A percentile compares a stretch with the other conserved stretches of the same genome.
phyloP scores from a whole-genome alignment of 2,888 invertebrate genomes.

The Acrobeloides nanus region DNA sequence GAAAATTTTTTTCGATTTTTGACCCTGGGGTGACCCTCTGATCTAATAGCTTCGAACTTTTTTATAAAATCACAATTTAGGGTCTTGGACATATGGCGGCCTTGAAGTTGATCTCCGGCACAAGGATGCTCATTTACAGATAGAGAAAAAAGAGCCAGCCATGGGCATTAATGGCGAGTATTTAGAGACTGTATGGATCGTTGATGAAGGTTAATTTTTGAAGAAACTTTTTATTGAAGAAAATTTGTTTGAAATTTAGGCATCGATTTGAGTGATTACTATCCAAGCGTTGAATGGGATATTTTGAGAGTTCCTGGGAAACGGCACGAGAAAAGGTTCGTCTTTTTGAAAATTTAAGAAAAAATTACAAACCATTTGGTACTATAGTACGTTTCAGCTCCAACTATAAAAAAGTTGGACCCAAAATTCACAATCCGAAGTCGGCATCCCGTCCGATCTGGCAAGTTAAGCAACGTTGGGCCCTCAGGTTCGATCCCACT shows the following conservation, averaged over 20 bases:
- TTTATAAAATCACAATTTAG: conserved; percentile 5
- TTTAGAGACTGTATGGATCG: conserved; percentile 50
- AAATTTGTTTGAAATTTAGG: too few relatives aligned
- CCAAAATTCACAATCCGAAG: too few relatives aligned
- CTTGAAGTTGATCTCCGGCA: conserved; percentile 54
- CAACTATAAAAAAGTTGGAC: too few relatives aligned
- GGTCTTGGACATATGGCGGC: conserved; percentile 39
- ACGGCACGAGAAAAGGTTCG: conserved; percentile 20
- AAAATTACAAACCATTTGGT: neutral
- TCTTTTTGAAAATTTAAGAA: neutral
- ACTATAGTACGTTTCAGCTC: too few relatives aligned
- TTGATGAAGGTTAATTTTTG: conserved; percentile 57
- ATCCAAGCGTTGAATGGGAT: conserved; percentile 97
- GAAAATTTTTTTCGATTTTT: too few relatives aligned
- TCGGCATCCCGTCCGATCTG: too few relatives aligned
- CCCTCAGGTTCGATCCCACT: too few relatives aligned
- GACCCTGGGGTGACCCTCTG: neutral
- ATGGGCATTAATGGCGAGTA: conserved; percentile 40
- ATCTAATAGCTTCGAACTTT: too few relatives aligned
- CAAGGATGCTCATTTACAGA: conserved; percentile 38
- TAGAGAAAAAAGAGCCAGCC: conserved; percentile 34
- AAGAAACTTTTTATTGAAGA: too few relatives aligned
- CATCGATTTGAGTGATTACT: conserved; percentile 78
- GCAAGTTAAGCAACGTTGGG: too few relatives aligned
- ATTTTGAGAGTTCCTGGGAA: conserved; percentile 64